Base-by-base conservation (phyloP, 2,113 vertebrate genomes). In the Setophaga coronata region DNA sequence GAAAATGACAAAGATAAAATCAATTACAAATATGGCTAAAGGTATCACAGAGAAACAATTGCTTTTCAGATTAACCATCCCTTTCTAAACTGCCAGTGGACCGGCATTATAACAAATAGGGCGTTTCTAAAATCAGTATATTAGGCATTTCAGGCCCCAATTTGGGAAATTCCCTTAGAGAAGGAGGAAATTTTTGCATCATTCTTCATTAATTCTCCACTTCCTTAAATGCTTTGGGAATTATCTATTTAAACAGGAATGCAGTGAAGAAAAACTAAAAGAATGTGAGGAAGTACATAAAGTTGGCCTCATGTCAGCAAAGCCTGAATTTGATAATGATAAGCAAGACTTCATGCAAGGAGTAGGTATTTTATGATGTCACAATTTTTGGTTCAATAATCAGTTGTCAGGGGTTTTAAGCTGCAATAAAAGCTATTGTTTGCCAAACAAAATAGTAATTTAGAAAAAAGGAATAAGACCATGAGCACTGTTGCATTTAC, bases 41-140 rank as follows among this genome's bases (percentile, higher is more conserved):
- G 29, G 43, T 87, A 96, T 78, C 64, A 79, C 36, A 88, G 74
- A 95, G 80, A 90, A 95, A 92, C 57, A 92, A 94, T 60, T 96
- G 74, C 48, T 91, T 82, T 86, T 87, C 81, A 82, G 40, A 74
- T 91, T 91, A 95, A 91, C 33, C 23, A 93, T 40, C 23, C 29
- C 8, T 47, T 83, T 94, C 83, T 58, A 26, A 95, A 95, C 65
- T 92, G 67, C 40, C 50, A 72, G 71, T 69, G 56, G 48, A 56
- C 57, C 5, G 48, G 62, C n/a, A 33, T 42, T 88, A 62, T 51
- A 72, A 86, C 94, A 95, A 69, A 54, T 31, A 67, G 6, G 19
- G 43, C 89, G 50, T 74, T 92, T 81, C 67, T 83, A 62, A 87
- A 90, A 91, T 87, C 82, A 89, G 69, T 50, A 14, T 48, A 74